Base-by-base conservation (phyloP, 92 coral and sea anemone genomes). In the Metridium senile region DNA sequence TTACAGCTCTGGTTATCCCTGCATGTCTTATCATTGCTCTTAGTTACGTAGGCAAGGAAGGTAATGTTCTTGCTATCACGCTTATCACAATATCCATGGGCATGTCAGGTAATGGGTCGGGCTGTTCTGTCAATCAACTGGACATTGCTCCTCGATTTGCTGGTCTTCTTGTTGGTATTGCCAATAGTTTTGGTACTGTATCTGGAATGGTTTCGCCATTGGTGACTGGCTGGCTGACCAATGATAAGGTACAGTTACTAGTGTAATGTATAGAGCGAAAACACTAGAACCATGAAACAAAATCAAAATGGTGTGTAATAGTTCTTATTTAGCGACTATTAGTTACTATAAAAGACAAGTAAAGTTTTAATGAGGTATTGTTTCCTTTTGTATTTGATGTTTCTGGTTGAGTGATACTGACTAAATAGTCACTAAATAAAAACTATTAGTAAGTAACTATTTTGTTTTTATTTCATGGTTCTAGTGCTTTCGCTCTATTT, bases 81-180 rank as follows among this genome's bases (percentile, higher is more conserved):
- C 33, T 93, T 58, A 82, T 90, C 62, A 87, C 94, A 20, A 43
- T 88, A 62, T 88, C 94, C 26, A 73, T 90, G 11, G 82, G 85
- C 0, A 26, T 35, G 1, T 85, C 84, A 9, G 26, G 87, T 18
- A 66, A 77, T 21, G 71, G 66, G 29, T 49, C 85, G 1, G 86
- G 90, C 2, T 82, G 32, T 32, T 76, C 75, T 33, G 84, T 90
- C 35, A 90, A 87, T 35, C 91, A 81, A 68, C 70, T 93, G 68
- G 98, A 93, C 69, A 84, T 93, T 33, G 89, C 96, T 21, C 91
- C 98, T 11, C 90, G 98, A 61, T 93, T 84, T 74, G 92, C 96
- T 0, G 98, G 96, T 13, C 68, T 93, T 11, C 82, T 93, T 10
- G 74, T 90, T 90, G 98, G 93, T 9, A 87, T 93, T 53, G 86